Percentiles rank a stretch among this genome's conserved stretches.
phyloP scores from a whole-genome alignment of 2,113 vertebrate genomes.

The Rhynchomys soricoides region DNA sequence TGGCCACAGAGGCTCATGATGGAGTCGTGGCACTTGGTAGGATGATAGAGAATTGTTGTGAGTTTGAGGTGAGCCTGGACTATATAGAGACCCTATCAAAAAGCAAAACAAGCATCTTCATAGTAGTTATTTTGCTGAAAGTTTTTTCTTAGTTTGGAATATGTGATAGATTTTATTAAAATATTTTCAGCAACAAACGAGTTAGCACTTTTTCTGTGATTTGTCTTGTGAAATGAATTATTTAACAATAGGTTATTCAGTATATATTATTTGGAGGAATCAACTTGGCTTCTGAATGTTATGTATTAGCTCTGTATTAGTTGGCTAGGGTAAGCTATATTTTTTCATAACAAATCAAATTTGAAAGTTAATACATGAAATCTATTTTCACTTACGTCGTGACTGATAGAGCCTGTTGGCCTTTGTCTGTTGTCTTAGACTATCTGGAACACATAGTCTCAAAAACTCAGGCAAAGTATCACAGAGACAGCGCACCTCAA shows the following conservation, averaged over 20 bases:
- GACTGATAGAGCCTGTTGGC: not conserved
- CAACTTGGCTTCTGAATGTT: not conserved
- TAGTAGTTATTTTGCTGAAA: not conserved
- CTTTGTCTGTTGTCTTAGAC: not conserved
- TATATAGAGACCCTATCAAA: not conserved
- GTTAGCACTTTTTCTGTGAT: not conserved
- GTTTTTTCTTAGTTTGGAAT: not conserved
- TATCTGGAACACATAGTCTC: not conserved
- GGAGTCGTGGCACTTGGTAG: not conserved
- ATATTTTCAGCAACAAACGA: not conserved
- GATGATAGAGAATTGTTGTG: not conserved
- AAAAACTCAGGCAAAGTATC: not conserved
- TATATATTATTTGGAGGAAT: not conserved
- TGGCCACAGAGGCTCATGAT: not conserved
- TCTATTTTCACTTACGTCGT: not conserved
- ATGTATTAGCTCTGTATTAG: not conserved
- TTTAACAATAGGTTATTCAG: not conserved
- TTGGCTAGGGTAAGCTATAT: not conserved
- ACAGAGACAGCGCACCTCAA: not conserved
- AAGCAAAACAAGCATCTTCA: not conserved
- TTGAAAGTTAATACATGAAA: not conserved
- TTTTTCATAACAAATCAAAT: conserved; percentile 17
- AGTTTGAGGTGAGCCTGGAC: not conserved
- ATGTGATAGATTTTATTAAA: not conserved
- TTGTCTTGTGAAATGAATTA: not conserved